Conservation (phyloP, 2,797 vertebrate genomes). For the Cuniculus paca region DNA sequence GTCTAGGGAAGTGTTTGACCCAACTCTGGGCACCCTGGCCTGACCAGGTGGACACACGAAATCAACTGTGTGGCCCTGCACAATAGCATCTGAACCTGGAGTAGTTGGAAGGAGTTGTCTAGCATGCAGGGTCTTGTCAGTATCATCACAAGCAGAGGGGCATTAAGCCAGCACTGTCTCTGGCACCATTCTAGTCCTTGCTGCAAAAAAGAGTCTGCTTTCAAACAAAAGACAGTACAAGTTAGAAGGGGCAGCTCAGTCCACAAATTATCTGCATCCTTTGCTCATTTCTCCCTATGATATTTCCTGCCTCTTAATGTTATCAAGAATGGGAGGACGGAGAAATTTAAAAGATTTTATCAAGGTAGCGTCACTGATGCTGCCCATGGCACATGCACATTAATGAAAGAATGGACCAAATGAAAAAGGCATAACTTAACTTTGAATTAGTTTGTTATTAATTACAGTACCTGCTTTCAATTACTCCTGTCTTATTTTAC, state of each 20-base stretch:
- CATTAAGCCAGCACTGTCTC: rapidly evolving
- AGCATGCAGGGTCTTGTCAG: rapidly evolving
- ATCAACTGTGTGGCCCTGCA: rapidly evolving
- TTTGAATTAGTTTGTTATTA: rapidly evolving
- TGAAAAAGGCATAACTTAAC: rapidly evolving
- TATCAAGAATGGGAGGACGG: neutral
- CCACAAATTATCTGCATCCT: rapidly evolving
- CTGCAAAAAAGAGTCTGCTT: neutral
- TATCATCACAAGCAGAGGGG: rapidly evolving
- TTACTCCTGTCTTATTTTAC: too few relatives aligned
- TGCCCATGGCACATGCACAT: too few relatives aligned
- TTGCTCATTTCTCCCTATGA: neutral
- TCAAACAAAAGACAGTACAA: neutral
- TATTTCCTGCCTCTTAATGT: neutral
- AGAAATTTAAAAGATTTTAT: neutral
- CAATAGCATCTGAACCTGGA: rapidly evolving
- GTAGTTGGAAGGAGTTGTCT: rapidly evolving
- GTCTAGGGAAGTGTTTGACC: rapidly evolving
- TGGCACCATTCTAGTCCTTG: rapidly evolving
- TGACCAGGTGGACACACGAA: rapidly evolving
- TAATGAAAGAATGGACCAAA: neutral
- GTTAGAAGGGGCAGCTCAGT: rapidly evolving
- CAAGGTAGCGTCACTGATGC: rapidly evolving
- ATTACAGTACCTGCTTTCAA: rapidly evolving
- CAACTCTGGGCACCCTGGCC: neutral